Evolutionary conservation across 2,113 vertebrate genomes (phyloP).

Genomic region (Nansenia antarctica): DNA sequence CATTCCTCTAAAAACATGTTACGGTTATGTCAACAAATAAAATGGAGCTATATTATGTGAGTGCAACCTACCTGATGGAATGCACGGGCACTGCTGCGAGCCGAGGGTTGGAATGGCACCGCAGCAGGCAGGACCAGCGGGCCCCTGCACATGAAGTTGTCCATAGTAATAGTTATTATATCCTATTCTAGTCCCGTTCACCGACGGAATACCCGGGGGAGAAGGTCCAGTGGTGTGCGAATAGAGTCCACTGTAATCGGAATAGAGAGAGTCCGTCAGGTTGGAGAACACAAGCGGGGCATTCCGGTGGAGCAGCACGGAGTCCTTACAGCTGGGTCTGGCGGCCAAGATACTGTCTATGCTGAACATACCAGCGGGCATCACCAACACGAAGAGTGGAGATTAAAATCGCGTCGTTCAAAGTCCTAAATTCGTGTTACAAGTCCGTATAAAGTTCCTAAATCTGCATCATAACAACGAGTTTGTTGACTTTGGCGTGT

Average conservation of each 20-base stretch:
- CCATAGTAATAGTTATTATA: conserved; percentile 96
- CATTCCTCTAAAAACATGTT: too few species aligned
- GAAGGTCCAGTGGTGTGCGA: conserved; percentile 81
- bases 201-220: conserved; percentile 77
- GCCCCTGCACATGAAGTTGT: conserved; percentile 89
- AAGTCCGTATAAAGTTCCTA: conserved; percentile 31
- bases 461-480: conserved; percentile 45
- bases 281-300: conserved; percentile 84
- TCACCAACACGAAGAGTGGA: conserved; percentile 52
- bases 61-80: conserved; percentile 82
- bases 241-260: conserved; percentile 91
- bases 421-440: not conserved
- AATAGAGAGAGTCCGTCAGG: conserved; percentile 86
- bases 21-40: too few species aligned
- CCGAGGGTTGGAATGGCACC: conserved; percentile 83
- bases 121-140: conserved; percentile 88
- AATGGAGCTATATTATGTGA: too few species aligned
- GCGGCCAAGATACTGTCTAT: conserved; percentile 97
- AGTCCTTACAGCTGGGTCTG: conserved; percentile 92
- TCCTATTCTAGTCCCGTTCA: conserved; percentile 83
- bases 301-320: conserved; percentile 84
- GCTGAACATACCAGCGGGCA: conserved; percentile 98
- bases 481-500: not conserved
- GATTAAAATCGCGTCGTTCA: not conserved
- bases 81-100: conserved; percentile 92